Conservation (phyloP, 2,888 invertebrate genomes). For the Caenorhabditis imperialis region DNA sequence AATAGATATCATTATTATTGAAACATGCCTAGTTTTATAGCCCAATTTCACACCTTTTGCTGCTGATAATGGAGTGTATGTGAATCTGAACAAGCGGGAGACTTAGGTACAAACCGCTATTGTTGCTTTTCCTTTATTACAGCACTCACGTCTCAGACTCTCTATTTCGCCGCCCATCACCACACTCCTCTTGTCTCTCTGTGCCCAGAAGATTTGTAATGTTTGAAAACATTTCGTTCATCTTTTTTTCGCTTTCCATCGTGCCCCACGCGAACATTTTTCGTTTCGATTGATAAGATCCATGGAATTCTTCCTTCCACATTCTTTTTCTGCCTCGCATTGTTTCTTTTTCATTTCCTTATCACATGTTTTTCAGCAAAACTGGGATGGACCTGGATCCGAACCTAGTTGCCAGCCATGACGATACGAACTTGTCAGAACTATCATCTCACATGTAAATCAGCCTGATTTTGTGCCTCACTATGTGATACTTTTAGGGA, state of each 20-base stretch:
- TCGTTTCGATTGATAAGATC: conserved; percentile 16
- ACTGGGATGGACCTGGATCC: conserved; percentile 58
- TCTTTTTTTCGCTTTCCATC: conserved; percentile 28
- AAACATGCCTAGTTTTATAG: conserved; percentile 48
- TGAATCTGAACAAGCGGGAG: neutral
- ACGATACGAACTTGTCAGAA: conserved; percentile 48
- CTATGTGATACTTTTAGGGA: conserved; percentile 19
- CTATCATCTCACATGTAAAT: conserved; percentile 34
- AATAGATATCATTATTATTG: conserved; percentile 49
- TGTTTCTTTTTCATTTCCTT: neutral
- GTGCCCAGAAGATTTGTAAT: conserved; percentile 54
- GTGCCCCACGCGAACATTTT: conserved; percentile 17
- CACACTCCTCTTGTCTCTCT: conserved; percentile 30
- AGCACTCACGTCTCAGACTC: conserved; percentile 45
- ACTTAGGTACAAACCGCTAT: conserved; percentile 20
- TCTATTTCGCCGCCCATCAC: conserved; percentile 49
- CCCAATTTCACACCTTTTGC: conserved; percentile 43
- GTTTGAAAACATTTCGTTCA: conserved; percentile 59
- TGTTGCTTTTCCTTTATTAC: conserved; percentile 55
- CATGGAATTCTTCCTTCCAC: conserved; percentile 6
- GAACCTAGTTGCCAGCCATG: conserved; percentile 46
- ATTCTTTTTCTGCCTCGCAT: neutral
- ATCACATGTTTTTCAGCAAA: conserved; percentile 16
- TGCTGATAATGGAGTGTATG: conserved; percentile 6
- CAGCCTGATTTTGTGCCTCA: neutral